These are phyloP conservation scores for Napeogenes inachia DNA, from an alignment of 2,888 invertebrate species.

Conservation along the genomic window DNA sequence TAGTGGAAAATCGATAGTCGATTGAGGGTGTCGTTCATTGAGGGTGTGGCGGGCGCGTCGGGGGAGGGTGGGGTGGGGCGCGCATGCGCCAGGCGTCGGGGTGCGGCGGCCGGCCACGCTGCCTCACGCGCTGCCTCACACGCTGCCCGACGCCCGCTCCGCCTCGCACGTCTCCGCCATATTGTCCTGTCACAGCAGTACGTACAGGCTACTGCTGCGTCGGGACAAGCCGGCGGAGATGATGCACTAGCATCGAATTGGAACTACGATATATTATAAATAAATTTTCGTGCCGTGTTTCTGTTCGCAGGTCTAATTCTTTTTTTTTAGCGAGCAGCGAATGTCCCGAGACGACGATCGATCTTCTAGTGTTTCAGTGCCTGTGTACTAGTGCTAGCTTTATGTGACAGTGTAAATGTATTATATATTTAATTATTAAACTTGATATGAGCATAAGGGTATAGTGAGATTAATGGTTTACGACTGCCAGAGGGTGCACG, in stretches of 20 bases:
- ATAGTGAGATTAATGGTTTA: conserved; percentile 48
- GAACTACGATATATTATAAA: conserved; percentile 11
- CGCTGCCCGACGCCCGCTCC: conserved; percentile 69
- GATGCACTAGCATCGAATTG: conserved; percentile 44
- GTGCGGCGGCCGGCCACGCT: conserved; percentile 58
- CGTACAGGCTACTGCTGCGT: conserved; percentile 91
- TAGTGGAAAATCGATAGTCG: conserved; percentile 69
- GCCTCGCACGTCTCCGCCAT: conserved; percentile 82
- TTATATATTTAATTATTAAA: conserved; percentile 14
- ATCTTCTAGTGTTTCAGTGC: conserved; percentile 7
- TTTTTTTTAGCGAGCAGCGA: conserved; percentile 23
- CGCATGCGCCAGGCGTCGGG: conserved; percentile 63
- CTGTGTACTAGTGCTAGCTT: conserved; percentile 11
- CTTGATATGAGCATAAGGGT: conserved; percentile 14
- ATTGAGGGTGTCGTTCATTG: conserved; percentile 68
- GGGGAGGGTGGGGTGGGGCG: conserved; percentile 45
- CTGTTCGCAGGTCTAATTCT: conserved; percentile 42
- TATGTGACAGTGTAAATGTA: conserved; percentile 25
- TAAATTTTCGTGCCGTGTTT: conserved; percentile 32
- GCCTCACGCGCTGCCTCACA: conserved; percentile 70
- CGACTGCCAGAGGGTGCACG: conserved; percentile 60
- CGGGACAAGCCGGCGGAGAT: conserved; percentile 84
- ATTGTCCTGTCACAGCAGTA: conserved; percentile 99
- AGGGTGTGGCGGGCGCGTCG: conserved; percentile 49
- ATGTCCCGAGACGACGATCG: neutral